phyloP scores from a whole-genome alignment of 1,140 invertebrate genomes.

The Pseudomyrmex sp. region DNA sequence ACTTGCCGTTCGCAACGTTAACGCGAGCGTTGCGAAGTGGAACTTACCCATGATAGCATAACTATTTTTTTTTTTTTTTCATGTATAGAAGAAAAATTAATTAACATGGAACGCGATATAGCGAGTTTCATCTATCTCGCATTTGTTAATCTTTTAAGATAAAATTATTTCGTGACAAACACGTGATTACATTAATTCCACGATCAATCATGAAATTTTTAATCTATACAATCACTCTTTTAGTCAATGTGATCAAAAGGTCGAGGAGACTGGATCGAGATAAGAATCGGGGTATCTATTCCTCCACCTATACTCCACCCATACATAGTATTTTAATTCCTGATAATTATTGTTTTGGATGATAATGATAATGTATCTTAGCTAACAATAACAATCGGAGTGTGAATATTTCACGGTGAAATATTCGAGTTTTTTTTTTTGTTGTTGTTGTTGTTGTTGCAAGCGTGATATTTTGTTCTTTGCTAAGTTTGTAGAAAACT shows the following conservation, averaged over 20 bases:
- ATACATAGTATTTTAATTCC: background rate
- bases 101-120: background rate
- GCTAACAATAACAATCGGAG: background rate
- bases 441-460: background rate
- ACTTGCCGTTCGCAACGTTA: too few relatives aligned
- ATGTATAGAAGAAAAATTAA: background rate
- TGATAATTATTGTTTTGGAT: slow-evolving; percentile 25
- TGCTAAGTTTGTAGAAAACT: too few relatives aligned
- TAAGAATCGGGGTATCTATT: slow-evolving; percentile 18
- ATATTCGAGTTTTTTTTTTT: too few relatives aligned
- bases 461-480: background rate
- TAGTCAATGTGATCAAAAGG: slow-evolving; percentile 14
- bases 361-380: slow-evolving; percentile 26
- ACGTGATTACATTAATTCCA: slow-evolving; percentile 5
- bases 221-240: slow-evolving; percentile 37
- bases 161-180: background rate
- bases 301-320: background rate
- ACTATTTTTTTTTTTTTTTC: too few relatives aligned
- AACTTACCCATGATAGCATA: too few relatives aligned
- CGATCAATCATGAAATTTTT: slow-evolving; percentile 17
- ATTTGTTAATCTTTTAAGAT: background rate
- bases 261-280: slow-evolving; percentile 1
- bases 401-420: too few relatives aligned
- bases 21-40: too few relatives aligned
- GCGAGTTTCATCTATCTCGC: background rate